Percentiles rank a stretch among this genome's conserved stretches.
phyloP scores from a whole-genome alignment of 2,888 invertebrate species.

The Blomia tropicalis region DNA sequence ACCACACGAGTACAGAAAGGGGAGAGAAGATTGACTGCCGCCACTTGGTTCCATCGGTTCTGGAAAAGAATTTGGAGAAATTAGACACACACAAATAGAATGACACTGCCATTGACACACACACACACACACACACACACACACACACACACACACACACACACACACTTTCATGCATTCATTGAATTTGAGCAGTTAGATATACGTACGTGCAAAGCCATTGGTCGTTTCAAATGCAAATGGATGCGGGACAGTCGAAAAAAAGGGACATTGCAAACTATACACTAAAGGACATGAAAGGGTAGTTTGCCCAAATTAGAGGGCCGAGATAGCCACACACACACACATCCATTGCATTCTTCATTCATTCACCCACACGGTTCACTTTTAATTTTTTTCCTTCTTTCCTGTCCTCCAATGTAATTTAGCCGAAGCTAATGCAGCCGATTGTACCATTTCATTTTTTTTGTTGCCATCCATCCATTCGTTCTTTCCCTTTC shows the following conservation, averaged over 20 bases:
- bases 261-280: no score
- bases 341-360: no score
- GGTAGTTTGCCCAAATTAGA: conserved; percentile 8
- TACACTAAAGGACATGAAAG: conserved; percentile 12
- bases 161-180: no score
- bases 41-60: not conserved
- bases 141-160: no score
- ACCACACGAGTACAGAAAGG: not conserved
- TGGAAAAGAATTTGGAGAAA: conserved; percentile 5
- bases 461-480: no score
- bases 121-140: no score
- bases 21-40: not conserved
- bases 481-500: no score
- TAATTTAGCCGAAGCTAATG: conserved; percentile 10
- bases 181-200: no score
- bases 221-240: not conserved
- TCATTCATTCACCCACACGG: not conserved
- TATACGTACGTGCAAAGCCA: not conserved
- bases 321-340: not conserved
- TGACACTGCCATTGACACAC: no score
- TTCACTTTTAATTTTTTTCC: conserved; percentile 10
- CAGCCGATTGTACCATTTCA: conserved; percentile 15
- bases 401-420: not conserved
- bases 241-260: not conserved
- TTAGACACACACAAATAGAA: conserved; percentile 2